A percentile compares a stretch with the other conserved stretches of the same genome.
These are phyloP conservation scores for Saccopteryx bilineata DNA, from an alignment of 2,113 vertebrate genomes.

Conservation along the genomic window DNA sequence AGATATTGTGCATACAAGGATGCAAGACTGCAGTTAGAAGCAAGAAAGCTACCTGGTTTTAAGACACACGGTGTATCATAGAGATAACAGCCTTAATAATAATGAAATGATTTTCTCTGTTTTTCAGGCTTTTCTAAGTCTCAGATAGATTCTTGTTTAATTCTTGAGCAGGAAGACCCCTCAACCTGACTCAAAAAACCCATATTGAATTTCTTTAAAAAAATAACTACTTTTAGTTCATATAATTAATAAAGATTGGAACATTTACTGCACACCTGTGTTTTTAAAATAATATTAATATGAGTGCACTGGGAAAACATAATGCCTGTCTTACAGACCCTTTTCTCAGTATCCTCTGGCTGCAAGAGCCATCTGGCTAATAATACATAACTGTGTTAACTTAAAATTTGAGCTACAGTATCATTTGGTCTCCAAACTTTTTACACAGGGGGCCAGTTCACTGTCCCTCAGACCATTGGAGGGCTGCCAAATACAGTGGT, in stretches of 20 bases:
- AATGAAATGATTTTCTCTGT: background rate
- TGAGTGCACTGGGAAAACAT: background rate
- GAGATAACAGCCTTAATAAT: background rate
- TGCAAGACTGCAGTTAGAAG: background rate
- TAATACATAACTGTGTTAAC: background rate
- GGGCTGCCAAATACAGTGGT: too few species aligned
- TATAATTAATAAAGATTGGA: background rate
- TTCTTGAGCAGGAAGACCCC: background rate
- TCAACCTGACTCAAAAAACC: background rate
- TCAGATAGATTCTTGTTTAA: background rate
- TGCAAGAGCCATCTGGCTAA: background rate
- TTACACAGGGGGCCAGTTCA: too few species aligned
- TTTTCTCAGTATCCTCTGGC: accelerated
- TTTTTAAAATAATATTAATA: background rate
- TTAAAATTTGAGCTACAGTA: background rate
- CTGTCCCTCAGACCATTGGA: too few species aligned
- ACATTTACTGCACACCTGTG: background rate
- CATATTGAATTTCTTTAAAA: background rate
- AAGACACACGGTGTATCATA: background rate
- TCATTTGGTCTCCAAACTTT: too few species aligned
- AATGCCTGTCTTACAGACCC: too few species aligned
- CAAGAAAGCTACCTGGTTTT: background rate
- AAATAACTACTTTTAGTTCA: background rate
- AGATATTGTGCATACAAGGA: background rate
- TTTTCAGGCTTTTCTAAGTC: background rate